Conservation (phyloP, 2,797 vertebrate species). For the Lutra lutra region DNA sequence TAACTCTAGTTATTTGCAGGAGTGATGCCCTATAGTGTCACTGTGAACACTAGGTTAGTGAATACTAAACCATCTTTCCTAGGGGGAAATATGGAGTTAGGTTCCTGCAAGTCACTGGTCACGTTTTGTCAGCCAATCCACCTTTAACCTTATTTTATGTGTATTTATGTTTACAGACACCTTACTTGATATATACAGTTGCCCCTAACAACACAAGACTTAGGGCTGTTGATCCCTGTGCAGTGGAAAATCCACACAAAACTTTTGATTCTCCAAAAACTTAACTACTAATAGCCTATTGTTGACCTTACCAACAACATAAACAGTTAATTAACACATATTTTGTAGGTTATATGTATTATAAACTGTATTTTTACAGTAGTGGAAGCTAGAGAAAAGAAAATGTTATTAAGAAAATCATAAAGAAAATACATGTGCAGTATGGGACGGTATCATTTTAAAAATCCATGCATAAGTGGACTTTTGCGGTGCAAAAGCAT, state of each 20-base stretch:
- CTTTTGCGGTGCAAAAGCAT: neutral
- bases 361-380: neutral
- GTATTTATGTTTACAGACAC: neutral
- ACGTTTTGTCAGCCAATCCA: neutral
- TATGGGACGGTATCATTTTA: neutral
- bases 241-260: neutral
- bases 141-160: neutral
- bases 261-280: neutral
- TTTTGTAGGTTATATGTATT: neutral
- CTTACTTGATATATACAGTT: neutral
- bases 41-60: neutral
- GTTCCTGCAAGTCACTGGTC: neutral
- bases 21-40: neutral
- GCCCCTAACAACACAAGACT: neutral
- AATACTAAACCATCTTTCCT: neutral
- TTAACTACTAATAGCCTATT: neutral
- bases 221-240: neutral
- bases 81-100: neutral
- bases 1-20: neutral
- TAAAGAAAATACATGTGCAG: neutral
- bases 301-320: neutral
- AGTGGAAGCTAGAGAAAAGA: neutral
- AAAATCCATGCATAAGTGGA: neutral
- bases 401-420: neutral
- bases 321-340: neutral